Conservation (phyloP, 2,888 invertebrate genomes). For the Lepidochitona cinerea region DNA sequence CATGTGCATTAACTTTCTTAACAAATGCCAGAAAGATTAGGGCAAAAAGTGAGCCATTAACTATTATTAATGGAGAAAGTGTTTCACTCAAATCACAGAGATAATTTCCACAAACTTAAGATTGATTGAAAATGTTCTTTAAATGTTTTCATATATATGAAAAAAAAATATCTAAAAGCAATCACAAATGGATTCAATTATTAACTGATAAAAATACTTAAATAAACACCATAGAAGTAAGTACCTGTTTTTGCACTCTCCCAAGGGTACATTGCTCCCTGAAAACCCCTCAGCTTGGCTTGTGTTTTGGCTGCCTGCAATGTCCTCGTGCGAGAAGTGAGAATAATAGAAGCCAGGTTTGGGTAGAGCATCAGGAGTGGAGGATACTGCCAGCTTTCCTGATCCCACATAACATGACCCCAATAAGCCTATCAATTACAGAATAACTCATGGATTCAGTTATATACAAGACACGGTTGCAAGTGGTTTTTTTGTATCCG, state of each 20-base stretch:
- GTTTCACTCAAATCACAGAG: no score
- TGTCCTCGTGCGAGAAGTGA: slow-evolving; percentile 57
- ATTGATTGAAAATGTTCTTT: no score
- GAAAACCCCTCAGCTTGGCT: slow-evolving; percentile 47
- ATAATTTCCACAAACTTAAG: no score
- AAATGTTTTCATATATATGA: no score
- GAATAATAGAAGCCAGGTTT: slow-evolving; percentile 51
- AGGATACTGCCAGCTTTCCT: slow-evolving; percentile 70
- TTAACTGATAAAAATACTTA: no score
- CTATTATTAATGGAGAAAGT: no score
- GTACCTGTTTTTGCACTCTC: slow-evolving; percentile 68
- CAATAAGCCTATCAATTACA: slow-evolving; percentile 63
- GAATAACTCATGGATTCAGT: background rate
- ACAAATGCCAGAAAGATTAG: no score
- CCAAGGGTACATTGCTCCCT: slow-evolving; percentile 68
- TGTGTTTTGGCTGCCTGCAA: slow-evolving; percentile 51
- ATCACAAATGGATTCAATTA: no score
- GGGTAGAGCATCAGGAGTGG: slow-evolving; percentile 57
- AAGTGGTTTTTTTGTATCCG: background rate
- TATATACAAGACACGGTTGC: background rate
- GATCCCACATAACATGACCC: slow-evolving; percentile 71
- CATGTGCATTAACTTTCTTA: no score
- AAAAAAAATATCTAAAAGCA: no score
- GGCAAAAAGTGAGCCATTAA: no score
- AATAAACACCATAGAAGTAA: no score